Percentiles rank a stretch among this genome's conserved stretches.
Evolutionary conservation across 1,140 invertebrate species (phyloP).

Genomic region (Nasonia longicornis): DNA sequence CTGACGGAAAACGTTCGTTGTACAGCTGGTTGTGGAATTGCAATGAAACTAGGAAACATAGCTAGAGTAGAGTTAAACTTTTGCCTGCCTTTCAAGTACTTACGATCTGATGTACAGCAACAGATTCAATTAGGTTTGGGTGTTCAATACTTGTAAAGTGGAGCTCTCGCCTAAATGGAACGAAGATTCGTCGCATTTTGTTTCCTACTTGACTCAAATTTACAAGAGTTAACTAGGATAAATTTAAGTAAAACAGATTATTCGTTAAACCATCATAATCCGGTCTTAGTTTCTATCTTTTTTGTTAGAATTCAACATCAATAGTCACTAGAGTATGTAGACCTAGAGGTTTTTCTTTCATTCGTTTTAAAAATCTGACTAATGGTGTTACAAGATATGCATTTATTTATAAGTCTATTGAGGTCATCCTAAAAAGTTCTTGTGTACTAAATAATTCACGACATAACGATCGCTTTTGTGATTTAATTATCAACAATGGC

Average conservation of each 20-base stretch:
- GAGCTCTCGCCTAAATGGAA: background rate
- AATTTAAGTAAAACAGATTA: slow-evolving; percentile 25
- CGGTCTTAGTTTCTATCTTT: slow-evolving; percentile 8
- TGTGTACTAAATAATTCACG: background rate
- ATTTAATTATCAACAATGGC: background rate
- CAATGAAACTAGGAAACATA: slow-evolving; percentile 79
- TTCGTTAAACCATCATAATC: slow-evolving; percentile 19
- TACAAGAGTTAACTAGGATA: slow-evolving; percentile 11
- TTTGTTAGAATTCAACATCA: slow-evolving; percentile 11
- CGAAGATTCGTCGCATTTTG: slow-evolving; percentile 23
- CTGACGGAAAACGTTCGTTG: slow-evolving; percentile 71
- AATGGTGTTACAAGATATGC: background rate
- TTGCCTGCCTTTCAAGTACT: slow-evolving; percentile 57
- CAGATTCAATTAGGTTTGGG: slow-evolving; percentile 67
- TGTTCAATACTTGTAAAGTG: slow-evolving; percentile 62
- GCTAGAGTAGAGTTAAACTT: slow-evolving; percentile 87
- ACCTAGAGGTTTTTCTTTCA: slow-evolving; percentile 7
- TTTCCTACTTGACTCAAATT: slow-evolving; percentile 14
- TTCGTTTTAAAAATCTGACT: slow-evolving; percentile 9
- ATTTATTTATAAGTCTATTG: slow-evolving; percentile 20
- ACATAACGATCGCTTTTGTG: background rate
- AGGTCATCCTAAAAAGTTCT: background rate
- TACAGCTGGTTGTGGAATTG: slow-evolving; percentile 81
- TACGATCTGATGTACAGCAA: slow-evolving; percentile 59
- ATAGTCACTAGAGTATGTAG: slow-evolving; percentile 7